Evolutionary conservation across 1,140 invertebrate genomes (phyloP).

Genomic region (Ylistrum balloti): DNA sequence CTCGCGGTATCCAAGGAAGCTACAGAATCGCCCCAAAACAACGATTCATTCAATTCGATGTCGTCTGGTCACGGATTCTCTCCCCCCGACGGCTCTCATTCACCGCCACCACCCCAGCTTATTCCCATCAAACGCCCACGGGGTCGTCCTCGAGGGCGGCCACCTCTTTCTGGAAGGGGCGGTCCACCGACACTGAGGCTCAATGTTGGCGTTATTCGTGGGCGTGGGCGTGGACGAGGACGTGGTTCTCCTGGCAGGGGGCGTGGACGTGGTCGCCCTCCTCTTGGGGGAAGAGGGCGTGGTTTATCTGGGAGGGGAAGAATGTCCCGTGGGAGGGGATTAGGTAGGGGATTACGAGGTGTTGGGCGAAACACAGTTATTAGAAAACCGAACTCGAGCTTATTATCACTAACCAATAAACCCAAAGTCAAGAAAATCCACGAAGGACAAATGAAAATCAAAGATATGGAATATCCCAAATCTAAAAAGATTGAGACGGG

Average conservation of each 20-base stretch:
- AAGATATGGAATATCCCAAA: slow-evolving; percentile 27
- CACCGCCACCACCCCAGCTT: neutral
- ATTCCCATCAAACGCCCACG: neutral
- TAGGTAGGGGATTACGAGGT: slow-evolving; percentile 1
- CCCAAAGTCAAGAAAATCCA: slow-evolving; percentile 26
- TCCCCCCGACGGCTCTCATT: neutral
- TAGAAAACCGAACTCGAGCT: neutral
- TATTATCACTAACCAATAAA: neutral
- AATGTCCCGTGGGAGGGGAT: neutral
- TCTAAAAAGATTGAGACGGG: slow-evolving; percentile 32
- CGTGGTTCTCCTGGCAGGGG: neutral
- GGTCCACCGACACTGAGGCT: neutral
- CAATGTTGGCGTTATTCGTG: slow-evolving; percentile 25
- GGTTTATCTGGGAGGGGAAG: neutral
- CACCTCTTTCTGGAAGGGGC: neutral
- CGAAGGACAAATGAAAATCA: slow-evolving; percentile 35
- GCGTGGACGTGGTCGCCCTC: neutral
- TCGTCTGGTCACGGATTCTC: neutral
- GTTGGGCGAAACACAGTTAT: neutral
- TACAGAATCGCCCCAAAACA: neutral
- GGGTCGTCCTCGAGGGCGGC: neutral
- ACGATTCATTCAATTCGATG: neutral
- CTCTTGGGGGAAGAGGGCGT: neutral
- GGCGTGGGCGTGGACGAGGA: neutral
- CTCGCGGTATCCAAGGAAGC: neutral